A percentile compares a stretch with the other conserved stretches of the same genome.
Evolutionary conservation across 2,888 invertebrate genomes (phyloP).

Genomic region (Dermolepida albohirtum): DNA sequence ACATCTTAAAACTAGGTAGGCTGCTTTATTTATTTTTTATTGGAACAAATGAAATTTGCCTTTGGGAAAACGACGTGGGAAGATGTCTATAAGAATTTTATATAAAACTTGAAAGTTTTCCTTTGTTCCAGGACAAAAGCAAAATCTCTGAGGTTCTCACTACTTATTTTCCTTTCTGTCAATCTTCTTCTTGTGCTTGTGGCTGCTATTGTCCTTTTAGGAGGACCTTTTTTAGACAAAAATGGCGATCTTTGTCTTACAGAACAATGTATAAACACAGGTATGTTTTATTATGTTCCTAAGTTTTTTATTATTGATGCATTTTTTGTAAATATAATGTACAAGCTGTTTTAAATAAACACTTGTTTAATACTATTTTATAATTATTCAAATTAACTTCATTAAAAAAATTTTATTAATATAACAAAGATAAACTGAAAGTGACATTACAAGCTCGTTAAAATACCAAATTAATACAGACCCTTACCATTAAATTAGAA

Average conservation of each 20-base stretch:
- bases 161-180: slow-evolving; percentile 56
- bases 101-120: slow-evolving; percentile 36
- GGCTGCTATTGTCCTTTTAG: slow-evolving; percentile 67
- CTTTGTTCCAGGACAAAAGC: slow-evolving; percentile 52
- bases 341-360: no score
- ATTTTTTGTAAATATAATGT: no score
- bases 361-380: no score
- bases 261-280: slow-evolving; percentile 74
- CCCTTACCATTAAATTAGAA: no score
- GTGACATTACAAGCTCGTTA: no score
- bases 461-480: no score
- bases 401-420: no score
- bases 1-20: not conserved
- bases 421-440: no score
- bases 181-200: slow-evolving; percentile 67
- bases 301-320: not conserved
- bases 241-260: slow-evolving; percentile 68
- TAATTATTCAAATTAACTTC: no score
- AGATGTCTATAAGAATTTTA: slow-evolving; percentile 32
- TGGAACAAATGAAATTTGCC: slow-evolving; percentile 9
- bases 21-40: slow-evolving; percentile 19
- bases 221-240: slow-evolving; percentile 65
- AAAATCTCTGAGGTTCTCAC: slow-evolving; percentile 50
- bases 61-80: not conserved
- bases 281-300: slow-evolving; percentile 59